phyloP scores from a whole-genome alignment of 2,113 vertebrate species.

The Melanostigma gelatinosum region DNA sequence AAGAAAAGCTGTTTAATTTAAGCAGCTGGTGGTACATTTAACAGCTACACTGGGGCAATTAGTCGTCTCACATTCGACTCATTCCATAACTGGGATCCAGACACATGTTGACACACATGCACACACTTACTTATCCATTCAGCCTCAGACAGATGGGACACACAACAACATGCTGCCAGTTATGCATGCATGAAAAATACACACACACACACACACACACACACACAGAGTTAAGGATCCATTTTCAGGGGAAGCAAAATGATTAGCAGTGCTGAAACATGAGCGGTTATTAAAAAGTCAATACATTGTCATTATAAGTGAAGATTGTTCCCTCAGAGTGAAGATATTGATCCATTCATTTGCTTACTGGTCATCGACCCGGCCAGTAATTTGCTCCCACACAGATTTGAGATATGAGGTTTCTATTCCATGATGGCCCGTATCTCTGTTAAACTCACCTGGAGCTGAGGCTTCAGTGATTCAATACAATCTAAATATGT shows the following conservation, averaged over 20 bases:
- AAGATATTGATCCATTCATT: slow-evolving; percentile 78
- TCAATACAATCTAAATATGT: slow-evolving; percentile 21
- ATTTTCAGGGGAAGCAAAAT: slow-evolving; percentile 71
- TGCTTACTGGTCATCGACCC: slow-evolving; percentile 79
- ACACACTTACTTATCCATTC: background rate
- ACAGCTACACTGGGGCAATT: slow-evolving; percentile 17
- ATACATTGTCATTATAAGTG: slow-evolving; percentile 84
- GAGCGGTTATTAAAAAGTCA: slow-evolving; percentile 83
- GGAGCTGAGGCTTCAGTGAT: slow-evolving; percentile 31
- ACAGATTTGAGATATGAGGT: slow-evolving; percentile 75
- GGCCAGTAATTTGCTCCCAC: slow-evolving; percentile 76
- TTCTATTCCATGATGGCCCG: slow-evolving; percentile 54
- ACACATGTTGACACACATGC: slow-evolving; percentile 31
- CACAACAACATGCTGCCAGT: slow-evolving; percentile 14
- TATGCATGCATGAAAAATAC: slow-evolving; percentile 29
- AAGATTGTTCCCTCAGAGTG: slow-evolving; percentile 80
- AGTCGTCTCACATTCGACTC: slow-evolving; percentile 19
- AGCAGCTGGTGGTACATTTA: slow-evolving; percentile 14
- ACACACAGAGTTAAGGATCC: slow-evolving; percentile 33
- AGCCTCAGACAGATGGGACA: slow-evolving; percentile 12
- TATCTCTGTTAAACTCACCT: slow-evolving; percentile 44
- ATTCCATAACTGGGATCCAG: slow-evolving; percentile 29
- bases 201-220: slow-evolving; percentile 36
- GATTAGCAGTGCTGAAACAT: slow-evolving; percentile 80
- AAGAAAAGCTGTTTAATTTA: slow-evolving; percentile 2